Evolutionary conservation across 2,888 invertebrate species (phyloP).

Genomic region (Junonia oenone): DNA sequence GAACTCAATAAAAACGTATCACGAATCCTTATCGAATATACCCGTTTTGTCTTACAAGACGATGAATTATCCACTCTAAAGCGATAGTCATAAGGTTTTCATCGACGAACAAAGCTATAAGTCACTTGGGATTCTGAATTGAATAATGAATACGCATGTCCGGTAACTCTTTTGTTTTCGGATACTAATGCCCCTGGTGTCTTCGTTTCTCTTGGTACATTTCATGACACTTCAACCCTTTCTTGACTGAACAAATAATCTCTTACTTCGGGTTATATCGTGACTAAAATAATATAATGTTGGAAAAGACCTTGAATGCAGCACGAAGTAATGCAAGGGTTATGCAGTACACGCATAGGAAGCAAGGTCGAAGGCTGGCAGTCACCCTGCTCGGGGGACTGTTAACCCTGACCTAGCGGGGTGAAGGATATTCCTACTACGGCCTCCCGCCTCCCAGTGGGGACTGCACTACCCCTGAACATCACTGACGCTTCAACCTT

Average conservation of each 20-base stretch:
- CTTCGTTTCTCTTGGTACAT: neutral
- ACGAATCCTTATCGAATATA: slow-evolving; percentile 55
- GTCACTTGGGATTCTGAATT: slow-evolving; percentile 45
- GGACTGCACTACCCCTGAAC: slow-evolving; percentile 48
- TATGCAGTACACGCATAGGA: slow-evolving; percentile 36
- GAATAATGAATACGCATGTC: slow-evolving; percentile 71
- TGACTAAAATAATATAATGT: neutral
- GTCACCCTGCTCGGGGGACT: slow-evolving; percentile 69
- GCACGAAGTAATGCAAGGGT: slow-evolving; percentile 21
- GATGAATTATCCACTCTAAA: slow-evolving; percentile 67
- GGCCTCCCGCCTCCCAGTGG: slow-evolving; percentile 52
- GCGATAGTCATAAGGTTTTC: slow-evolving; percentile 53
- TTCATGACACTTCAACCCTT: no score
- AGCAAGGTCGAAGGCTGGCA: slow-evolving; percentile 74
- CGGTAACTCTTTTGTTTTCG: slow-evolving; percentile 37
- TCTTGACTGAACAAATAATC: neutral
- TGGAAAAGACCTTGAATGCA: slow-evolving; percentile 11
- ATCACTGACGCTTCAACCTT: slow-evolving; percentile 66
- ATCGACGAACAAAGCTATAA: slow-evolving; percentile 43
- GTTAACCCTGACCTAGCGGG: slow-evolving; percentile 78
- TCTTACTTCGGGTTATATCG: no score
- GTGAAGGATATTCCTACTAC: slow-evolving; percentile 77
- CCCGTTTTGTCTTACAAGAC: slow-evolving; percentile 41
- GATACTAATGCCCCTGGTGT: slow-evolving; percentile 22
- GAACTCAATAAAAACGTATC: slow-evolving; percentile 57